Evolutionary conservation across 2,797 vertebrate species (phyloP).

Genomic region (Fundulus diaphanus): DNA sequence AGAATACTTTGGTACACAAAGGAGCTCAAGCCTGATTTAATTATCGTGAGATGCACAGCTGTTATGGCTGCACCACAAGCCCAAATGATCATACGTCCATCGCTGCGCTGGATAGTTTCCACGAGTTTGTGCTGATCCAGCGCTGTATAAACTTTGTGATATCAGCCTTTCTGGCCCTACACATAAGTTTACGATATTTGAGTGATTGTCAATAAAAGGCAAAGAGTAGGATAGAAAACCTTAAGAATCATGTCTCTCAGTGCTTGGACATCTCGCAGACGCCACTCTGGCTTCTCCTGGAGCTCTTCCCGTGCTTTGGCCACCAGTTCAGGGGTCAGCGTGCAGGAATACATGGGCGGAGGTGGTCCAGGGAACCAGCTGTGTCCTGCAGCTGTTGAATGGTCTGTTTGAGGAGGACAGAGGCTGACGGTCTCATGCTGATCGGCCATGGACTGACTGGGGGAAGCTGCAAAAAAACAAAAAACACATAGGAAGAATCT

Average conservation of each 20-base stretch:
- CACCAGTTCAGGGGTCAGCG: constrained; percentile 89
- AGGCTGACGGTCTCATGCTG: constrained; percentile 86
- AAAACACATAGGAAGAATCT: background rate
- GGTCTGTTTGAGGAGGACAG: constrained; percentile 75
- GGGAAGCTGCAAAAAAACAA: constrained; percentile 28
- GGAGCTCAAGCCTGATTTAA: no score
- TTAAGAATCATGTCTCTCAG: constrained; percentile 95
- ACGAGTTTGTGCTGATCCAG: no score
- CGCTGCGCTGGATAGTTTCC: no score
- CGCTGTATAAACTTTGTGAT: background rate
- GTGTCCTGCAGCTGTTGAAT: constrained; percentile 57
- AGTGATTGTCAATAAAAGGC: background rate
- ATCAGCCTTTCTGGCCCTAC: background rate
- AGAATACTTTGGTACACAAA: no score
- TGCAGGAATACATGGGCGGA: constrained; percentile 88
- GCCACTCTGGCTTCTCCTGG: constrained; percentile 98
- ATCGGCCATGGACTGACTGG: constrained; percentile 87
- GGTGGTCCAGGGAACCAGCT: constrained; percentile 80
- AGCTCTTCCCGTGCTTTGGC: constrained; percentile 96
- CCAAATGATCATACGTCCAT: background rate
- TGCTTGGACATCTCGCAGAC: constrained; percentile 94
- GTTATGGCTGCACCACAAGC: background rate
- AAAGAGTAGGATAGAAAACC: constrained; percentile 41
- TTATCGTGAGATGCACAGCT: no score
- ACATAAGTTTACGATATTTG: background rate